A percentile compares a stretch with the other conserved stretches of the same genome.
phyloP scores from a whole-genome alignment of 92 coral and sea anemone species.

The Bergia puertoricense region DNA sequence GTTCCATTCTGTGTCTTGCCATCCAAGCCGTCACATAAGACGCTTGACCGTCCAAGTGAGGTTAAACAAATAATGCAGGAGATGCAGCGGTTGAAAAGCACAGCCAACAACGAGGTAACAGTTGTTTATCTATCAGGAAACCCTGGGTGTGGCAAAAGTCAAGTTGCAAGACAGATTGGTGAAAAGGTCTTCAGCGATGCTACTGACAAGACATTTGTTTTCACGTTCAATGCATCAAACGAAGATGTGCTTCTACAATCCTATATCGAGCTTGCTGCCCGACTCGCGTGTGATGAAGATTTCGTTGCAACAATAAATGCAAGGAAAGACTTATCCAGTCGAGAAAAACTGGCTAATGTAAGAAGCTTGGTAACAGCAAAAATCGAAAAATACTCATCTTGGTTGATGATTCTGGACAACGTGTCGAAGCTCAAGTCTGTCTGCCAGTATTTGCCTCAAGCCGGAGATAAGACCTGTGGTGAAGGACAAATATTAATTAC shows the following conservation, averaged over 20 bases:
- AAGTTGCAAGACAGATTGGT: neutral
- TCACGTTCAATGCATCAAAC: neutral
- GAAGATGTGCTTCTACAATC: neutral
- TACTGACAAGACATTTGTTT: neutral
- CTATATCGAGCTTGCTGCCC: neutral
- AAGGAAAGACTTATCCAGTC: neutral
- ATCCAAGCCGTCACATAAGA: neutral
- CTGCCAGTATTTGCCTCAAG: neutral
- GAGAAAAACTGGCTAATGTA: neutral
- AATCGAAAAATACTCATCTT: too few species aligned
- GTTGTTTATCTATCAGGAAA: neutral
- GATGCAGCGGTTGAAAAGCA: neutral
- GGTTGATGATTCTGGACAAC: too few species aligned
- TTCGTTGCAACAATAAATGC: neutral
- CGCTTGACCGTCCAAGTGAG: neutral
- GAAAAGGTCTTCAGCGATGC: neutral
- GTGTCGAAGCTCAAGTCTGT: neutral
- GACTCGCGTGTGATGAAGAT: neutral
- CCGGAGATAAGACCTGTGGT: constrained; percentile 24
- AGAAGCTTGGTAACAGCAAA: neutral
- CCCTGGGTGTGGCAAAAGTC: too few species aligned
- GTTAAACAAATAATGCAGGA: neutral
- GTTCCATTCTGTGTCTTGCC: neutral
- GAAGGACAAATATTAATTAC: constrained; percentile 52
- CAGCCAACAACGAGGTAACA: neutral